phyloP scores from a whole-genome alignment of 1,140 invertebrate genomes.

The Philopotamus ludificatus region DNA sequence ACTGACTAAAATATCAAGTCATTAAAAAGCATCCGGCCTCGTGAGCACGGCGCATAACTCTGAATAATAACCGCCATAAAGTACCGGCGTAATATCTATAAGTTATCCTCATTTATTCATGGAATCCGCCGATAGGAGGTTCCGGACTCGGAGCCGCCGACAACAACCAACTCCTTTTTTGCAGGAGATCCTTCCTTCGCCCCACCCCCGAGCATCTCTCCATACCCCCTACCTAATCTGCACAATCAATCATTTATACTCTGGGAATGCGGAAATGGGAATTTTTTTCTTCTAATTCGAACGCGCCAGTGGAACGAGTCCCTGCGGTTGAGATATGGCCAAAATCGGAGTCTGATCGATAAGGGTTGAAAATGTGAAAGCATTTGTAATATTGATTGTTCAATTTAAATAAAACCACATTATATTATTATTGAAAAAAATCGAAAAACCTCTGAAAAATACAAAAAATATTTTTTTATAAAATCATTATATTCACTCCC shows the following conservation, averaged over 20 bases:
- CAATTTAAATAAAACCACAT: no score
- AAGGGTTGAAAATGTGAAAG: no score
- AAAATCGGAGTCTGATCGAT: no score
- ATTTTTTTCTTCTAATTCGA: no score
- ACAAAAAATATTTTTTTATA: no score
- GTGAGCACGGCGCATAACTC: slow-evolving; percentile 34
- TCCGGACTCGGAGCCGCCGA: neutral
- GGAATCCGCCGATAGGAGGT: slow-evolving; percentile 22
- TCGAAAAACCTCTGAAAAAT: no score
- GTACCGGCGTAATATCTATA: slow-evolving; percentile 33
- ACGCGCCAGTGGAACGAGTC: no score
- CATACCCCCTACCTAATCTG: slow-evolving; percentile 12
- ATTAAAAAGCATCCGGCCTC: slow-evolving; percentile 32
- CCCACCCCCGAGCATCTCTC: neutral
- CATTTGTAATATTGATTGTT: no score
- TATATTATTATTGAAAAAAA: no score
- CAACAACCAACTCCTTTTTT: neutral
- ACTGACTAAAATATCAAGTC: slow-evolving; percentile 33
- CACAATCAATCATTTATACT: slow-evolving; percentile 28
- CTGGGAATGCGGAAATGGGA: slow-evolving; percentile 3
- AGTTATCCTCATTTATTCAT: slow-evolving; percentile 37
- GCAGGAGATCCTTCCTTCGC: neutral
- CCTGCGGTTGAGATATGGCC: no score
- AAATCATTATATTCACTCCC: no score
- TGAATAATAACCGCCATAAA: slow-evolving; percentile 38